Base-by-base conservation (phyloP, 2,113 vertebrate genomes). In the Pao palembangensis region DNA sequence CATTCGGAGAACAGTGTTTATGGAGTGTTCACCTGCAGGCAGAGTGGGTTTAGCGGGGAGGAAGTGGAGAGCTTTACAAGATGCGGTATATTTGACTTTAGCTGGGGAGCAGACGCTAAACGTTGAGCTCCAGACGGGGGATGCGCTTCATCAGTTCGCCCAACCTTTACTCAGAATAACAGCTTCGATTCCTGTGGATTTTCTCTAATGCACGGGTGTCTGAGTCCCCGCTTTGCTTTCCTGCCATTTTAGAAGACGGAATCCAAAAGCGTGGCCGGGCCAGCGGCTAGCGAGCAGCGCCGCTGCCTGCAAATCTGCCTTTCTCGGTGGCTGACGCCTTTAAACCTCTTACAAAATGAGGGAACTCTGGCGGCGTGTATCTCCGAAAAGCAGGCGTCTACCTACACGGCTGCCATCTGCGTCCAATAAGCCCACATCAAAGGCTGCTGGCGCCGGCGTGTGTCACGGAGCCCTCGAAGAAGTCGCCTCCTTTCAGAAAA, bases 131-230 rank as follows among this genome's bases (percentile, higher is more conserved):
- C 60, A 42, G 57, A 63, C 66, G 20, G 50, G 13, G 49, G 34
- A 49, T 34, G 58, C 72, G 51, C 49, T 79, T 76, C 76, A 82
- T 87, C 81, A 86, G 72, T 2, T 28, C 2, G 5, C 25, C 25
- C 4, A 68, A 48, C 58, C 55, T 41, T 72, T 54, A 71, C 77
- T 81, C 64, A 54, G 55, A 78, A 78, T 52, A 50, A 34, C 67
- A 57, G 67, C 64, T 80, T 74, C 41, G 58, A 79, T 72, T 68
- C 71, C 2, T 76, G 68, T 17, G 62, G 76, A 72, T 69, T 64
- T 80, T 86, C 80, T 72, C 80, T 71, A 79, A 69, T 28, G 43
- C 67, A 65, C 56, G 41, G 20, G 60, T 51, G 67, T 69, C 73
- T 68, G 19, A 59, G 58, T 59, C 31, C 59, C 20, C 15, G 20